Percentiles rank a stretch among this genome's conserved stretches.
phyloP scores from a whole-genome alignment of 2,113 vertebrate species.

The Azemiops feae region DNA sequence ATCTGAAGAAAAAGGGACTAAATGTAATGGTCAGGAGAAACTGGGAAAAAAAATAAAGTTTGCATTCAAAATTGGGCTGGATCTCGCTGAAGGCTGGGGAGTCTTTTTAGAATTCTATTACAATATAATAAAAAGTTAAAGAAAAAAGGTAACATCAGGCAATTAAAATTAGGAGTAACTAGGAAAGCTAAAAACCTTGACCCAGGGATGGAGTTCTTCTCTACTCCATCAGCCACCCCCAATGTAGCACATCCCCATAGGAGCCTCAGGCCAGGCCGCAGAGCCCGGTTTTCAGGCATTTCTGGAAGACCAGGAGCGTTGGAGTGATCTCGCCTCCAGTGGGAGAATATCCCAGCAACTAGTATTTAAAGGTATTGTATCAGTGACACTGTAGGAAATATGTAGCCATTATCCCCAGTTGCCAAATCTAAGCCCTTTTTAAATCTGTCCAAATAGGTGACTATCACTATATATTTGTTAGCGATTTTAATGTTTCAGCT shows the following conservation, averaged over 20 bases:
- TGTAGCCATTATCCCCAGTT: neutral
- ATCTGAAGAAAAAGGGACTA: too few relatives aligned
- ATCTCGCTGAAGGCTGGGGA: too few relatives aligned
- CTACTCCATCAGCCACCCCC: neutral
- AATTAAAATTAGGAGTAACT: neutral
- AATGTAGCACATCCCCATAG: neutral
- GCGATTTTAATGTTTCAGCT: neutral
- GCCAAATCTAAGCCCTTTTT: neutral
- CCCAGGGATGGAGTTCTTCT: neutral
- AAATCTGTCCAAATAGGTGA: neutral
- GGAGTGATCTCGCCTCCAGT: neutral
- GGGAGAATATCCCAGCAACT: neutral
- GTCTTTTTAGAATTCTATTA: neutral
- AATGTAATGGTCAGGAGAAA: too few relatives aligned
- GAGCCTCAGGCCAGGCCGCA: neutral
- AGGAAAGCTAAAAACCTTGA: neutral
- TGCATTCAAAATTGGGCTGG: too few relatives aligned
- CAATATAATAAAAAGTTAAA: too few relatives aligned
- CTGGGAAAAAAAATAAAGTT: too few relatives aligned
- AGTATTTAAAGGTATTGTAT: neutral
- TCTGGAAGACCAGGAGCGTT: neutral
- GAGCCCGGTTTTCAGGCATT: neutral
- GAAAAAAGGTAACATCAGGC: neutral
- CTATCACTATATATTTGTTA: neutral
- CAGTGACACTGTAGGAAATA: neutral